These are phyloP conservation scores for Acromyrmex echinatior DNA, from an alignment of 1,140 invertebrate species.

Conservation along the genomic window DNA sequence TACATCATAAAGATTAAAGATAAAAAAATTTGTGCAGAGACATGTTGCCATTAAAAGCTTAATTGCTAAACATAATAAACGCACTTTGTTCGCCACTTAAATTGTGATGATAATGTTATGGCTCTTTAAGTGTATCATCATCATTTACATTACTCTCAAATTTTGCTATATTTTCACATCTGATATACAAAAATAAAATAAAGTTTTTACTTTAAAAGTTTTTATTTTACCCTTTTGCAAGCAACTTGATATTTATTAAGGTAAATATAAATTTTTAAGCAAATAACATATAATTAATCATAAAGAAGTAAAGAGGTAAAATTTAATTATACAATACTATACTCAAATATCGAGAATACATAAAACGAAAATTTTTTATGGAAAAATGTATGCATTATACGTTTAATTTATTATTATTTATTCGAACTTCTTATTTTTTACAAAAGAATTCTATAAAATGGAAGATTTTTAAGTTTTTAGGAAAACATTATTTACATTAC, in stretches of 20 bases:
- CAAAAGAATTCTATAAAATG: not conserved
- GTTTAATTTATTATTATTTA: not conserved
- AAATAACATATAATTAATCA: not conserved
- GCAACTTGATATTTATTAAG: not conserved
- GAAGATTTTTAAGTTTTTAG: not conserved
- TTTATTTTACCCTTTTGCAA: too few relatives aligned
- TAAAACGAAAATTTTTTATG: not conserved
- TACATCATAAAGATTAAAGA: not conserved
- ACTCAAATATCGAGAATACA: not conserved
- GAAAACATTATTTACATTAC: not conserved
- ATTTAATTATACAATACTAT: not conserved
- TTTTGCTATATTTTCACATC: not conserved
- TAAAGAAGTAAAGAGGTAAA: not conserved
- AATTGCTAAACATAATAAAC: not conserved
- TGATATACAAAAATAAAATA: not conserved
- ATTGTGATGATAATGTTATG: slow-evolving; percentile 10
- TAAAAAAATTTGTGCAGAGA: not conserved
- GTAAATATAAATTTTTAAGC: not conserved
- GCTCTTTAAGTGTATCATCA: slow-evolving; percentile 31
- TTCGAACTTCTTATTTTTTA: not conserved
- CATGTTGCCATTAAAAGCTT: not conserved
- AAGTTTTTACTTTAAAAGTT: too few relatives aligned
- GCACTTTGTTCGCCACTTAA: slow-evolving; percentile 1
- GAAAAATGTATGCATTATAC: not conserved
- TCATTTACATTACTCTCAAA: slow-evolving; percentile 3